Evolutionary conservation across 2,888 invertebrate species (phyloP).

Genomic region (Zootermopsis nevadensis): DNA sequence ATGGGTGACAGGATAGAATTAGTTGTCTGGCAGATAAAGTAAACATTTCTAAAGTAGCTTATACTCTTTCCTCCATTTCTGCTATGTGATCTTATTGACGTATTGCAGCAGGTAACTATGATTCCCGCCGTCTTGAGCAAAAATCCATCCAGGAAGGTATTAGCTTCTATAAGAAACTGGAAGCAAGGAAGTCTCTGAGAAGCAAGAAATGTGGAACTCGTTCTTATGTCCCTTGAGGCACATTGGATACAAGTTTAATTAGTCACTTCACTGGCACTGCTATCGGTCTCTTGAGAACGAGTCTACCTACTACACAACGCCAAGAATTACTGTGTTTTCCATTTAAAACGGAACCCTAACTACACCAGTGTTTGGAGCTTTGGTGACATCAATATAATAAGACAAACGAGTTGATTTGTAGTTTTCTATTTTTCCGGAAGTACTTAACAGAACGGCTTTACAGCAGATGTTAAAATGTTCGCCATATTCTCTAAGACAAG

Average conservation of each 20-base stretch:
- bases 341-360: too few relatives aligned
- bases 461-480: too few relatives aligned
- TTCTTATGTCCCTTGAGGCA: constrained; percentile 47
- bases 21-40: background rate
- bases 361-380: too few relatives aligned
- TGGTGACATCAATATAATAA: too few relatives aligned
- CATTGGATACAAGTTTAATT: constrained; percentile 50
- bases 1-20: too few relatives aligned
- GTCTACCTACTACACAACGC: constrained; percentile 14
- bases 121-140: constrained; percentile 25
- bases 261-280: constrained; percentile 52
- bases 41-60: constrained; percentile 24
- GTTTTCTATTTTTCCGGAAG: too few relatives aligned
- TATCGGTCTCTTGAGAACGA: constrained; percentile 46
- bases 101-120: background rate
- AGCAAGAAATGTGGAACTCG: background rate
- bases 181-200: background rate
- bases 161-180: background rate
- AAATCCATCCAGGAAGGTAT: constrained; percentile 38
- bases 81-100: constrained; percentile 21
- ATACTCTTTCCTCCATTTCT: constrained; percentile 18
- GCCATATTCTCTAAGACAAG: too few relatives aligned
- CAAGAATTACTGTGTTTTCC: too few relatives aligned
- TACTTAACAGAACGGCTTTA: too few relatives aligned
- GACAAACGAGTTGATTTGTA: too few relatives aligned